Evolutionary conservation across 2,888 invertebrate genomes (phyloP).

Genomic region (Hetaerina titia): DNA sequence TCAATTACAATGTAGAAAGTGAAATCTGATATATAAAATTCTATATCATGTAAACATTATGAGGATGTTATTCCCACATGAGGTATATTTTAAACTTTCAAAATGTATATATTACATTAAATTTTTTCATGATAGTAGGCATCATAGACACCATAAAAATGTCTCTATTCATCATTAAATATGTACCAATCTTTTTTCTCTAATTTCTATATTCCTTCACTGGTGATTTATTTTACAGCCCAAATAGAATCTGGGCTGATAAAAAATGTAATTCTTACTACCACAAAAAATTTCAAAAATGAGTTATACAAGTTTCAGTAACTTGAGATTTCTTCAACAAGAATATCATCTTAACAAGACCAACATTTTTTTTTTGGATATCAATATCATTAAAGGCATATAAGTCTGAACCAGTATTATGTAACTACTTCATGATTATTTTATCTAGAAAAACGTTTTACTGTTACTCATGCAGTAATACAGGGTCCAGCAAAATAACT

Average conservation of each 20-base stretch:
- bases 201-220: neutral
- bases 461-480: neutral
- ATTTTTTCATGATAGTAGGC: neutral
- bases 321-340: constrained; percentile 14
- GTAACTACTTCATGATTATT: neutral
- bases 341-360: neutral
- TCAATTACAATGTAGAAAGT: neutral
- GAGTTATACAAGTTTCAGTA: neutral
- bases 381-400: neutral
- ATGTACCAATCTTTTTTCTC: neutral
- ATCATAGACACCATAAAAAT: neutral
- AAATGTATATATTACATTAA: neutral
- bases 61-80: neutral
- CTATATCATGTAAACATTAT: neutral
- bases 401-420: neutral
- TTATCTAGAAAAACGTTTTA: neutral
- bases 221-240: neutral
- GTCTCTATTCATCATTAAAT: neutral
- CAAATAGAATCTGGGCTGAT: neutral
- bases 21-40: neutral
- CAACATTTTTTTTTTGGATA: neutral
- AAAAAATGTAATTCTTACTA: neutral
- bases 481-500: too few species aligned
- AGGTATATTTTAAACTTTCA: neutral
- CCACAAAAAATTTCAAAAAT: constrained; percentile 31